A percentile compares a stretch with the other conserved stretches of the same genome.
Conservation (phyloP, 2,113 vertebrate species). For the Coptodon bakossiorum region DNA sequence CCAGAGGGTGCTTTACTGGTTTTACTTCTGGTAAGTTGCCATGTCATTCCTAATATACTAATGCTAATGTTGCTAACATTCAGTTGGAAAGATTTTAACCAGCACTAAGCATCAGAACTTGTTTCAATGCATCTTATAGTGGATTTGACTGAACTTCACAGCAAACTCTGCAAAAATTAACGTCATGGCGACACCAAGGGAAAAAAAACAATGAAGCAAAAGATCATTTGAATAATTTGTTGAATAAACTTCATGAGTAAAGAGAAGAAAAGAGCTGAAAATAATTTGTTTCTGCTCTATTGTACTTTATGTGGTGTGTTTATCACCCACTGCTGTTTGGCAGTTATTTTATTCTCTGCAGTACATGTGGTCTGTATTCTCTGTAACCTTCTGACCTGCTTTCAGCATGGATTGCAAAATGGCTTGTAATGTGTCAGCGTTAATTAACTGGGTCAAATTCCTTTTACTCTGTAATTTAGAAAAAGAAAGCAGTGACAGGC, state of each 20-base stretch:
- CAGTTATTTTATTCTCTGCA: background rate
- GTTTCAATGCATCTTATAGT: background rate
- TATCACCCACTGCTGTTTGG: background rate
- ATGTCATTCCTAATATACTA: background rate
- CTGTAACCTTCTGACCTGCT: background rate
- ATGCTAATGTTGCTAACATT: background rate
- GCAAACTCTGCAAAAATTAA: background rate
- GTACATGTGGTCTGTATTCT: background rate
- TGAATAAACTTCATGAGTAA: background rate
- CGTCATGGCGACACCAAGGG: fast-evolving
- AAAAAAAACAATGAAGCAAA: background rate
- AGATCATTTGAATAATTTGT: background rate
- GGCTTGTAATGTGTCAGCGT: background rate
- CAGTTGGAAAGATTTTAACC: background rate
- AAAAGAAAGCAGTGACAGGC: background rate
- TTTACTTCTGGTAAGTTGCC: fast-evolving
- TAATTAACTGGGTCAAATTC: background rate
- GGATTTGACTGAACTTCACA: fast-evolving
- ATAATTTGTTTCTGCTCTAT: background rate
- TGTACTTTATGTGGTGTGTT: background rate
- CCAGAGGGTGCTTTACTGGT: background rate
- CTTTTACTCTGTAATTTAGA: background rate
- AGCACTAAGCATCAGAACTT: background rate
- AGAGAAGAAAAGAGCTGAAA: background rate
- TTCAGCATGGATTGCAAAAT: background rate